A percentile compares a stretch with the other conserved stretches of the same genome.
These are phyloP conservation scores for Upupa epops DNA, from an alignment of 2,113 vertebrate species.

Conservation along the genomic window DNA sequence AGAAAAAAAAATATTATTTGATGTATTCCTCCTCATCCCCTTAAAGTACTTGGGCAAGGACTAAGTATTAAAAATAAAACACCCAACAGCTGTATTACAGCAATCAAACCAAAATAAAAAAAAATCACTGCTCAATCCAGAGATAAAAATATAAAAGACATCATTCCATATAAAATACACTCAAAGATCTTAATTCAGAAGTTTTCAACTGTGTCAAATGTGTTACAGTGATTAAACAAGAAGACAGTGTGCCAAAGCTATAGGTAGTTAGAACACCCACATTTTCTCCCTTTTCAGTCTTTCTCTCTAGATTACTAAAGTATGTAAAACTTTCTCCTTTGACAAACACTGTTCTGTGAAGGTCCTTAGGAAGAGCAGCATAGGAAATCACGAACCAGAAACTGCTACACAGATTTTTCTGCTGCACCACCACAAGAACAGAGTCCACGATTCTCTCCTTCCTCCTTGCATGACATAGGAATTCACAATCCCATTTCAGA, in stretches of 20 bases:
- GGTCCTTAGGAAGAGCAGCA: neutral
- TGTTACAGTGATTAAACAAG: conserved; percentile 10
- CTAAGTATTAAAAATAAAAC: conserved; percentile 31
- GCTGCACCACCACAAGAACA: neutral
- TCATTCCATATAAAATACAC: neutral
- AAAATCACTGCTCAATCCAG: conserved; percentile 26
- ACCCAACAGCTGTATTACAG: conserved; percentile 20
- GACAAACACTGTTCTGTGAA: neutral
- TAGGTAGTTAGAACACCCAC: neutral
- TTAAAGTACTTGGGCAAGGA: conserved; percentile 27
- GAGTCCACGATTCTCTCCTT: neutral
- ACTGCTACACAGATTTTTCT: neutral
- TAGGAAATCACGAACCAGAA: conserved; percentile 4
- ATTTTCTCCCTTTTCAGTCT: neutral
- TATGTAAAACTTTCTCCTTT: neutral
- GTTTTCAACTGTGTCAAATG: conserved; percentile 30
- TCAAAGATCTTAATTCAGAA: conserved; percentile 17
- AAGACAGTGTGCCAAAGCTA: neutral
- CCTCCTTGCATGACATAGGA: neutral
- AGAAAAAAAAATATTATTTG: conserved; percentile 40
- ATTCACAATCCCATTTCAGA: neutral
- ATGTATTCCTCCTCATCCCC: conserved; percentile 23
- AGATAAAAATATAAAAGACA: conserved; percentile 24
- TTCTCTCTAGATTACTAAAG: neutral
- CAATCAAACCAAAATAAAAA: neutral